phyloP scores from a whole-genome alignment of 2,888 invertebrate species.

The Criorhina ranunculi region DNA sequence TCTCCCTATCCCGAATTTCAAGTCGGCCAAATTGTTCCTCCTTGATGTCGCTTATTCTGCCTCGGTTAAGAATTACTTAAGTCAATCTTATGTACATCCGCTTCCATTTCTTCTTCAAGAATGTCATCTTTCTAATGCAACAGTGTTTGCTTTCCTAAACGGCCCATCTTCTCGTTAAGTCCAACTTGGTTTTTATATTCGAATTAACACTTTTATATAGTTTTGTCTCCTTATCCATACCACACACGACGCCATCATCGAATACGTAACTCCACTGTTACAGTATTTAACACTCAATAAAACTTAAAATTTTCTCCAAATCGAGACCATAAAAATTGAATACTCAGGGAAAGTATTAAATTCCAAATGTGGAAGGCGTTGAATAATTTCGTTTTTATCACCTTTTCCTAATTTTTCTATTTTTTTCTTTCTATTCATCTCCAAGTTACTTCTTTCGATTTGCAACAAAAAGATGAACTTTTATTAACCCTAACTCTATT shows the following conservation, averaged over 20 bases:
- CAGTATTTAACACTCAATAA: constrained; percentile 32
- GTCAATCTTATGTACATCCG: no score
- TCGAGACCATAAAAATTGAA: constrained; percentile 13
- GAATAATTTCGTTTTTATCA: constrained; percentile 10
- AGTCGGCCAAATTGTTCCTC: no score
- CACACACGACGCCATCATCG: background rate
- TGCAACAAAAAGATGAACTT: background rate
- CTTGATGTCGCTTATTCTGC: no score
- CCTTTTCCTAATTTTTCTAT: constrained; percentile 1
- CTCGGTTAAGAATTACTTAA: no score
- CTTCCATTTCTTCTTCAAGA: no score
- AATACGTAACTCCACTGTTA: background rate
- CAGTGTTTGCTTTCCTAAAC: no score
- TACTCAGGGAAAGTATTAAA: constrained; percentile 9
- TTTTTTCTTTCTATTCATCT: background rate
- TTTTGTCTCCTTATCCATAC: background rate
- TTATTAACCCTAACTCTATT: background rate
- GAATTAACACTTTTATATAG: background rate
- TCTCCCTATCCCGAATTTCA: no score
- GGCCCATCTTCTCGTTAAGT: background rate
- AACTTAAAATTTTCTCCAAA: constrained; percentile 2
- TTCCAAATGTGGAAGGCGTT: constrained; percentile 21
- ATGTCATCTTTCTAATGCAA: no score
- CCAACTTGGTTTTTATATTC: background rate
- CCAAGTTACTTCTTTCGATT: no score